A percentile compares a stretch with the other conserved stretches of the same genome.
These are phyloP conservation scores for Eueremaeus valkanovi DNA, from an alignment of 2,888 invertebrate species.

Conservation along the genomic window DNA sequence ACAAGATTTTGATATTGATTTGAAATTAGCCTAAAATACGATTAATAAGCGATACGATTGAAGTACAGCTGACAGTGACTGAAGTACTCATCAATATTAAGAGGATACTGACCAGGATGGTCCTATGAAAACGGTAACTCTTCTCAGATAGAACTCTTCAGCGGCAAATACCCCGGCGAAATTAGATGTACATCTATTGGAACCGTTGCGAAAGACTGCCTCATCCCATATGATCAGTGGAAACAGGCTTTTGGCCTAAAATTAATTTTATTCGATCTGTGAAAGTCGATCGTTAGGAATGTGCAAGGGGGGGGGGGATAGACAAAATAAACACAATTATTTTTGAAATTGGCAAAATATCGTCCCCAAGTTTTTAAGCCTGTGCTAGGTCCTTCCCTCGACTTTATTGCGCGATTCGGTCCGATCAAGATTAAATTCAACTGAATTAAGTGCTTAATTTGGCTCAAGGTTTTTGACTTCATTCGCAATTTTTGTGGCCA, in stretches of 20 bases:
- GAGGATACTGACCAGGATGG: constrained; percentile 68
- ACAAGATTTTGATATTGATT: neutral
- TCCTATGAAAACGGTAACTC: constrained; percentile 66
- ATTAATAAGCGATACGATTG: neutral
- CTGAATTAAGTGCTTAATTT: no score
- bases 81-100: no score
- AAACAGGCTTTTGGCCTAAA: constrained; percentile 25
- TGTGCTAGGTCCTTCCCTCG: no score
- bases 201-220: constrained; percentile 40
- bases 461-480: no score
- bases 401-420: no score
- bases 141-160: constrained; percentile 44
- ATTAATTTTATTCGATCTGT: no score
- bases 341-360: no score
- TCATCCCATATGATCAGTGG: constrained; percentile 36
- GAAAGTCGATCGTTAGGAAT: neutral
- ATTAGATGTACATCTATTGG: constrained; percentile 41
- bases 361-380: no score
- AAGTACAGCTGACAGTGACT: neutral
- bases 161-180: constrained; percentile 44
- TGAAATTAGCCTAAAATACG: neutral
- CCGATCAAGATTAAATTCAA: no score
- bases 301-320: no score
- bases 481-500: no score
- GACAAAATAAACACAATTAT: no score